Percentiles rank a stretch among this genome's conserved stretches.
Evolutionary conservation across 1,140 invertebrate species (phyloP).

Genomic region (Eueides isabella): DNA sequence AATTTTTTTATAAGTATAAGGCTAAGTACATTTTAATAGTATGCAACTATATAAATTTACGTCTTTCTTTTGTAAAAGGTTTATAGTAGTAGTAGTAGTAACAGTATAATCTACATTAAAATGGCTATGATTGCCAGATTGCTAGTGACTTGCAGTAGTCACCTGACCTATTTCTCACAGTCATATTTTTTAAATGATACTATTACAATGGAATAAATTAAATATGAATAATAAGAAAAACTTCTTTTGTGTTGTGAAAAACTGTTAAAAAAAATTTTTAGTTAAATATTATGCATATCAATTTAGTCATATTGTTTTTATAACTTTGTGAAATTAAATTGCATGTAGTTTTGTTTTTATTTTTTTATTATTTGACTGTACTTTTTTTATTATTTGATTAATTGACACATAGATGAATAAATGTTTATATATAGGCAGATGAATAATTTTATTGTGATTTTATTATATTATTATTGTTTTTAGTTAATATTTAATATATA

Average conservation of each 20-base stretch:
- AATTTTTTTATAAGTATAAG: background rate
- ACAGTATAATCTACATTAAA: background rate
- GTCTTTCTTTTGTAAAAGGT: background rate
- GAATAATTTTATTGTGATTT: no score
- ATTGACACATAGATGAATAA: no score
- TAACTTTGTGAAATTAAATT: no score
- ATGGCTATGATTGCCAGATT: slow-evolving; percentile 5
- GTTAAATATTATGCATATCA: no score
- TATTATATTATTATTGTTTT: no score
- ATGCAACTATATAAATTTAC: background rate
- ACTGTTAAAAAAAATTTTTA: background rate
- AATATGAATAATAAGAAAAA: slow-evolving; percentile 1
- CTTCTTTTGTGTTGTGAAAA: background rate
- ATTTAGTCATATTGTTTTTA: no score
- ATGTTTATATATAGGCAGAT: no score
- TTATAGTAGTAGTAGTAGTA: background rate
- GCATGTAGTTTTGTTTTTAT: no score
- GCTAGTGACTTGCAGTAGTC: slow-evolving; percentile 3
- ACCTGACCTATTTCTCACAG: slow-evolving; percentile 11
- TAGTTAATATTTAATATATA: no score
- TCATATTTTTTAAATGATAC: background rate
- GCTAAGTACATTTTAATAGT: background rate
- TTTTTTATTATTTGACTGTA: no score
- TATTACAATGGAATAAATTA: background rate
- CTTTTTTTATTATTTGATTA: no score